A percentile compares a stretch with the other conserved stretches of the same genome.
Conservation (phyloP, 1,140 invertebrate species). For the Sesamia nonagrioides region DNA sequence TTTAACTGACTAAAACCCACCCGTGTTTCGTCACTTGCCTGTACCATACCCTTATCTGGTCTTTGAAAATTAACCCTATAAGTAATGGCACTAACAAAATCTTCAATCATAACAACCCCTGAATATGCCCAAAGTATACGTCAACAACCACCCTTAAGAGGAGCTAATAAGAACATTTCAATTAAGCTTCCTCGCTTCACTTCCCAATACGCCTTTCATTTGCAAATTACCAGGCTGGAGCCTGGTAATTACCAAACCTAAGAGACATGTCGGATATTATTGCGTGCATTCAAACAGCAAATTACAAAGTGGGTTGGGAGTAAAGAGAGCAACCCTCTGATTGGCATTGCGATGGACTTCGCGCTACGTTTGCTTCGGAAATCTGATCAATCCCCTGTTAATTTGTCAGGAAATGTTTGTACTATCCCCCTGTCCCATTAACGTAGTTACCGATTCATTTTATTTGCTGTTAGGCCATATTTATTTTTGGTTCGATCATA, state of each 20-base stretch:
- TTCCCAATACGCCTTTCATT: slow-evolving; percentile 23
- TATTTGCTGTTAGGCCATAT: slow-evolving; percentile 47
- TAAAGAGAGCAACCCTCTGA: slow-evolving; percentile 54
- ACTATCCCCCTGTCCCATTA: slow-evolving; percentile 49
- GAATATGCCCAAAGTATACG: not conserved
- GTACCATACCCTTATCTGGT: too few relatives aligned
- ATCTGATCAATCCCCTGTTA: slow-evolving; percentile 65
- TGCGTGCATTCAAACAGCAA: slow-evolving; percentile 54
- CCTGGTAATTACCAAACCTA: slow-evolving; percentile 15
- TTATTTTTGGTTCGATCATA: slow-evolving; percentile 17
- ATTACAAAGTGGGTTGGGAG: slow-evolving; percentile 55
- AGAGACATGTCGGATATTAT: slow-evolving; percentile 31
- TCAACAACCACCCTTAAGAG: not conserved
- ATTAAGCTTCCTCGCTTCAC: not conserved
- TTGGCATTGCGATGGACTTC: slow-evolving; percentile 66
- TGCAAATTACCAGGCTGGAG: slow-evolving; percentile 8
- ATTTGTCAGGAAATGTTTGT: slow-evolving; percentile 63
- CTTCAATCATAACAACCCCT: too few relatives aligned
- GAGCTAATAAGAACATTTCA: not conserved
- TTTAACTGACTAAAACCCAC: too few relatives aligned
- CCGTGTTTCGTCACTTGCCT: too few relatives aligned
- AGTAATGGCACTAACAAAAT: too few relatives aligned
- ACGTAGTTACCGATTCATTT: slow-evolving; percentile 63
- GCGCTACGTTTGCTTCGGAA: slow-evolving; percentile 62
- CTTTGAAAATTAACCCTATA: too few relatives aligned